phyloP scores from a whole-genome alignment of 2,797 vertebrate species.

The Apodemus agrarius region DNA sequence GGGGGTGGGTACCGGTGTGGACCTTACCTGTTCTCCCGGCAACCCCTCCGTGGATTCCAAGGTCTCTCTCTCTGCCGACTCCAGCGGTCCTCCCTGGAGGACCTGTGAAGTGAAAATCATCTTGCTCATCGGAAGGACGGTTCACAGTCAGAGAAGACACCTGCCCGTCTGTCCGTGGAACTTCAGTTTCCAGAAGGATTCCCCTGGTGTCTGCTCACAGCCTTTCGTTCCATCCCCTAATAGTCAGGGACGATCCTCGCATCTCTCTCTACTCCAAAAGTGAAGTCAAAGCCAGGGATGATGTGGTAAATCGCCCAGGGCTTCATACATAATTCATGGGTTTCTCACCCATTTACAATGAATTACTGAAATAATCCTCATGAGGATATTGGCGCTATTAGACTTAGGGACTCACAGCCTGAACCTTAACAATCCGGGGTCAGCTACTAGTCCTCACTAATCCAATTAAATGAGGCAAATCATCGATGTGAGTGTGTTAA shows the following conservation, averaged over 20 bases:
- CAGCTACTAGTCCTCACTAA: neutral
- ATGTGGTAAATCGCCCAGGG: neutral
- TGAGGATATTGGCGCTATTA: neutral
- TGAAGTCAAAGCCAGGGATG: neutral
- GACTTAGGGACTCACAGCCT: neutral
- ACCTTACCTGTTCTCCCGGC: neutral
- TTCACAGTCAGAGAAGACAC: neutral
- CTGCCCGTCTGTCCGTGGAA: neutral
- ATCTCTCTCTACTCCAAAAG: neutral
- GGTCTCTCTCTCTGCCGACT: neutral
- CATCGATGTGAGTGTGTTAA: neutral
- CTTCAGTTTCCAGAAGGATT: conserved; percentile 34
- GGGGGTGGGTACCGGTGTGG: neutral
- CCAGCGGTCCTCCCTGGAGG: neutral
- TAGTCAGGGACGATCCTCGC: neutral
- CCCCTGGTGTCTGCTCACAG: neutral
- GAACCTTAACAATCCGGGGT: neutral
- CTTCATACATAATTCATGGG: neutral
- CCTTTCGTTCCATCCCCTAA: neutral
- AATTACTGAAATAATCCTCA: neutral
- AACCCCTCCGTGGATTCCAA: neutral
- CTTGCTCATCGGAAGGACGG: neutral
- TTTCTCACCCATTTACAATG: neutral
- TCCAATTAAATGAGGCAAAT: neutral
- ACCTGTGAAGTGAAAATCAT: neutral